These are phyloP conservation scores for Embiotoca jacksoni DNA, from an alignment of 2,113 vertebrate species.

Conservation along the genomic window DNA sequence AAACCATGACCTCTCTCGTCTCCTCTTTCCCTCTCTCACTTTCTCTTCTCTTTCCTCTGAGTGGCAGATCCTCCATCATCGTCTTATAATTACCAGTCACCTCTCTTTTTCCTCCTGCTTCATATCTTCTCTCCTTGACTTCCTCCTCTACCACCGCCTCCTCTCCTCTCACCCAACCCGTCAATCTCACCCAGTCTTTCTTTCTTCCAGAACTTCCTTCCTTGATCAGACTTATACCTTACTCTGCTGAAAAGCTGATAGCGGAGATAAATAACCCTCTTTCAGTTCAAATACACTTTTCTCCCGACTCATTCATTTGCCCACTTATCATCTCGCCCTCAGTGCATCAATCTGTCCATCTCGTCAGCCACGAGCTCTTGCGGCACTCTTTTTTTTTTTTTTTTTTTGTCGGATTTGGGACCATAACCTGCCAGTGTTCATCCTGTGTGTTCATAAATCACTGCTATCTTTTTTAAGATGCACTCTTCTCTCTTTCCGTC, in stretches of 20 bases:
- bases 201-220: slow-evolving; percentile 7
- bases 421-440: slow-evolving; percentile 13
- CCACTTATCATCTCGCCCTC: slow-evolving; percentile 35
- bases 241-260: slow-evolving; percentile 20
- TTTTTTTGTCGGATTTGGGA: slow-evolving; percentile 43
- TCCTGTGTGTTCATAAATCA: slow-evolving; percentile 40
- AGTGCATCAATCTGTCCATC: slow-evolving; percentile 46
- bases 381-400: slow-evolving; percentile 7
- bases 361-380: slow-evolving; percentile 21
- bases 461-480: slow-evolving; percentile 11
- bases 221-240: not conserved
- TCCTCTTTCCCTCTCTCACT: not conserved
- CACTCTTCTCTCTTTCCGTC: not conserved
- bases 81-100: slow-evolving; percentile 40
- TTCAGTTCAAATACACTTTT: slow-evolving; percentile 22
- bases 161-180: not conserved
- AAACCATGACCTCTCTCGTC: slow-evolving; percentile 42
- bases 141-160: slow-evolving; percentile 15
- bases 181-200: not conserved
- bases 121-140: slow-evolving; percentile 6
- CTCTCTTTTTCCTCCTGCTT: slow-evolving; percentile 1
- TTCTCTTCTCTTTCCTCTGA: not conserved
- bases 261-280: slow-evolving; percentile 29
- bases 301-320: slow-evolving; percentile 1
- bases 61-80: slow-evolving; percentile 29